Base-by-base conservation (phyloP, 2,888 invertebrate genomes). In the Thalpophila matura region DNA sequence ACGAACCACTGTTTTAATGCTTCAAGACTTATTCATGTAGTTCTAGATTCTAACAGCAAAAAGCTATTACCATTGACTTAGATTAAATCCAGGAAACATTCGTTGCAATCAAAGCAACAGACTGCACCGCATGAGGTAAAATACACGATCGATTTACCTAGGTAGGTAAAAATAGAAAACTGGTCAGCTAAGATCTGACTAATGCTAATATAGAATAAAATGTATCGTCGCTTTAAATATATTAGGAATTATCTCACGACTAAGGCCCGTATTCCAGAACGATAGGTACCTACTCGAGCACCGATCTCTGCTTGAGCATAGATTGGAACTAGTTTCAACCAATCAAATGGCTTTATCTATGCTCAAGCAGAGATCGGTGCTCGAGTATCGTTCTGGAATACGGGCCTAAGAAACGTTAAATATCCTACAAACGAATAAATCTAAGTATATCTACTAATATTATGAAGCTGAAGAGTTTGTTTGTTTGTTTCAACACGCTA, bases 1-100 rank as follows among this genome's bases (percentile, higher is more conserved):
- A 50, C 35, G 12, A 29, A 50, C 12, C 2, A 29, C 18, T n/a
- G 16, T 35, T 18, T n/a, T 31, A 12, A 5, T 12, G 0, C 3
- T 12, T 16, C 31, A 29, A 43, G 6, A 6, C 29, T 57, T 31
- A 27, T 46, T 66, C 38, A 45, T 12, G 27, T n/a, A 14, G 22
- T 59, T n/a, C 60, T 37, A 68, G 14, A 29, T 20, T 9, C 16
- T 35, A 40, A 18, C 22, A 43, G 22, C 14, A 29, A 29, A 37
- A 3, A 18, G 5, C 12, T 46, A 40, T 71, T 63, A 51, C 12
- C 29, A 51, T 45, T 12, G 14, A 37, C n/a, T 43, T 14, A 20
- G 74, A 58, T 53, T 65, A 51, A 45, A 57, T 6, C 16, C 59
- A 65, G 70, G 71, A 65, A 70, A 62, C 53, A 61, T 70, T 70